Base-by-base conservation (phyloP, 2,888 invertebrate genomes). In the Morpho achilles region DNA sequence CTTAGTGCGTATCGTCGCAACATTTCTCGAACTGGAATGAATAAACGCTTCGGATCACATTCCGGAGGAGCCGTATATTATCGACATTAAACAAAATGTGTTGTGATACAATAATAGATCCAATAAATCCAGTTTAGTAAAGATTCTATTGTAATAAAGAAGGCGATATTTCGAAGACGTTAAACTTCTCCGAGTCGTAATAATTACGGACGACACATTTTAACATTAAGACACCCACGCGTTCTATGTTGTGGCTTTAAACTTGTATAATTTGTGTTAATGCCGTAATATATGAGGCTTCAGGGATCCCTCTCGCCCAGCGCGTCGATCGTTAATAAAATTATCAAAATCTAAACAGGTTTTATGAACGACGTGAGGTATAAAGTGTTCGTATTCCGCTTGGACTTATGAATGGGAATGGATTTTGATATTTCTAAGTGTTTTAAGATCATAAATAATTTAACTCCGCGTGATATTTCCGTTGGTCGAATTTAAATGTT, bases 201-300 rank as follows among this genome's bases (percentile, higher is more conserved):
- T 90, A 90, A 90, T 89, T 89, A 90, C 86, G 78, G 78, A 84
- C 87, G 90, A 89, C 90, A 90, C 87, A 84, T 89, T 88, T 85
- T 78, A 85, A 83, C 87, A 86, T 89, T 84, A 84, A 85, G 79
- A 82, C 88, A 78, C 90, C 90, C 89, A 90, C 90, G 84, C 76
- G 72, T 67, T 73, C 83, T 82, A 82, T 87, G 87, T 88, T 88
- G 88, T 88, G 84, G 80, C 84, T 85, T 74, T 82, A 84, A 87
- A 87, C 81, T 87, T 79, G 87, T 90, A 89, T 89, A 89, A 90
- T 88, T 90, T 89, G 90, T 90, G 89, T 87, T 89, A 89, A 90
- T 85, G 86, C 88, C 66, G 80, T 90, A 89, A 90, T 88, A 90
- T 90, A 90, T 88, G 89, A 82, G 82, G 82, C 77, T 85, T 83